phyloP scores from a whole-genome alignment of 2,113 vertebrate genomes.

The Tenebrosternarchus preto region DNA sequence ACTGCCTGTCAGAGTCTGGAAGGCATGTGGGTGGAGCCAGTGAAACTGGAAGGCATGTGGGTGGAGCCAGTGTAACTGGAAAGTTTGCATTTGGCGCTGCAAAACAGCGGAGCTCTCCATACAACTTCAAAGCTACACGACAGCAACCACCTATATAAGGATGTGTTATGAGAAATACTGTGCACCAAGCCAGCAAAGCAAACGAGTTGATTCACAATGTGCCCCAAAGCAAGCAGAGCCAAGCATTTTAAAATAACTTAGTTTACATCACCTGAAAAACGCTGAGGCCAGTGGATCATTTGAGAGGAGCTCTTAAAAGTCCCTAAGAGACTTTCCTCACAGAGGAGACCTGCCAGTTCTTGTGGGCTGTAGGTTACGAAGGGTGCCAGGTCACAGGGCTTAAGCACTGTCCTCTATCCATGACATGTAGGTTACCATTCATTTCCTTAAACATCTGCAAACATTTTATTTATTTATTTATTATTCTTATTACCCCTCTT shows the following conservation, averaged over 20 bases:
- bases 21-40: too few relatives aligned
- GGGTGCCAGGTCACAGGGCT: too few relatives aligned
- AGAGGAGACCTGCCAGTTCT: neutral
- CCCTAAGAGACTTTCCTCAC: neutral
- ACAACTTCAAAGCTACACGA: neutral
- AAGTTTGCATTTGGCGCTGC: neutral
- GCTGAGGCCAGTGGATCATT: neutral
- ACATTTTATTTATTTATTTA: too few relatives aligned
- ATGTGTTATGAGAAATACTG: neutral
- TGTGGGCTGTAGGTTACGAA: neutral
- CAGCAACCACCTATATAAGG: neutral
- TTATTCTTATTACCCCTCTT: too few relatives aligned
- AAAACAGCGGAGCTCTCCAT: neutral
- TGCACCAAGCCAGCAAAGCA: neutral
- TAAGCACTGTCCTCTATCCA: too few relatives aligned
- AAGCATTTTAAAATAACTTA: slow-evolving; percentile 2
- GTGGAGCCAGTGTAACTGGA: neutral
- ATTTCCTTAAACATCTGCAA: too few relatives aligned
- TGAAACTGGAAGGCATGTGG: neutral
- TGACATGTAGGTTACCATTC: too few relatives aligned
- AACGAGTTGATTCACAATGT: neutral
- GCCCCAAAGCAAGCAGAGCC: neutral
- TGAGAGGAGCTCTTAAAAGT: neutral
- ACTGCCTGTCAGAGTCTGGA: too few relatives aligned
- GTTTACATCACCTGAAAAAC: neutral